Evolutionary conservation across 2,888 invertebrate species (phyloP).

Genomic region (Iselma pallidipennis): DNA sequence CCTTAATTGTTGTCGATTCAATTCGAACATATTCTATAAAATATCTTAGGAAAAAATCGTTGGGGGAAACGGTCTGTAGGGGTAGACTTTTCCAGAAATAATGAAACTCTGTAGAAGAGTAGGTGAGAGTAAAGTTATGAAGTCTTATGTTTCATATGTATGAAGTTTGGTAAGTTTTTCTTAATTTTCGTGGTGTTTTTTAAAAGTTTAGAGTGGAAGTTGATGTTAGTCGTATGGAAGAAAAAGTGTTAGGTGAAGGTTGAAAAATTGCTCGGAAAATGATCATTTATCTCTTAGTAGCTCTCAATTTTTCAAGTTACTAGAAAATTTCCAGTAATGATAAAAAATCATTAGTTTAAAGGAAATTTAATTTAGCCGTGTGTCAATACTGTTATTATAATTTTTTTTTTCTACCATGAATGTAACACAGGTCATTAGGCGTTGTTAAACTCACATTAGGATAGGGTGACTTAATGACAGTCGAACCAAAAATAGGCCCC

Average conservation of each 20-base stretch:
- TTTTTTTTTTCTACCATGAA: background rate
- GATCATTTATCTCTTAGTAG: background rate
- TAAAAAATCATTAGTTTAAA: background rate
- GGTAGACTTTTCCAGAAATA: constrained; percentile 25
- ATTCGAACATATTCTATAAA: background rate
- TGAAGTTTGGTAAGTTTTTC: constrained; percentile 27
- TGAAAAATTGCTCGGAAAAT: background rate
- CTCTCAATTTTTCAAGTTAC: background rate
- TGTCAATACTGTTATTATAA: background rate
- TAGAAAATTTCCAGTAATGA: background rate
- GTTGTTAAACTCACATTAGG: background rate
- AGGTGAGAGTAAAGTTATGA: constrained; percentile 36
- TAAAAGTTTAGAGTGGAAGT: background rate
- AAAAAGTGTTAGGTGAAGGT: background rate
- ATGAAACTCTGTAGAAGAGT: constrained; percentile 31
- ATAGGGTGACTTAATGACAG: background rate
- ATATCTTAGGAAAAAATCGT: constrained; percentile 1
- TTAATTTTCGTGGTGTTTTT: background rate
- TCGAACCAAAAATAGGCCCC: background rate
- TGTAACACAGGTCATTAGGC: background rate
- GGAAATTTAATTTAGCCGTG: background rate
- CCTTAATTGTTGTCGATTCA: background rate
- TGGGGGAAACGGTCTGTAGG: background rate
- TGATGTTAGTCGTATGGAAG: background rate
- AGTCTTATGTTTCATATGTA: constrained; percentile 42